phyloP scores from a whole-genome alignment of 2,797 vertebrate species.

The Chiloscyllium punctatum region DNA sequence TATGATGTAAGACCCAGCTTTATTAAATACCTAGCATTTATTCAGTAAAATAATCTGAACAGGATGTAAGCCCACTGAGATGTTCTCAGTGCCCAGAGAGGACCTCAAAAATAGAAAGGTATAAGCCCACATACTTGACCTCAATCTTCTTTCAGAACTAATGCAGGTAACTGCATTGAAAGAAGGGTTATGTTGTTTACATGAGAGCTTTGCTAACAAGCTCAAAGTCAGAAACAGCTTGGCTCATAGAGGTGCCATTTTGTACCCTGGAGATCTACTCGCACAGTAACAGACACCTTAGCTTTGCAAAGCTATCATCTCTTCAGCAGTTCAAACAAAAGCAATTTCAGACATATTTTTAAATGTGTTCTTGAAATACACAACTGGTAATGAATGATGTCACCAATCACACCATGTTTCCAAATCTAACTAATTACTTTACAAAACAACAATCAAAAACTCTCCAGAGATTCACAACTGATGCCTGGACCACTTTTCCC shows the following conservation, averaged over 20 bases:
- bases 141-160: background rate
- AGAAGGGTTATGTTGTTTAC: conserved; percentile 3
- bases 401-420: background rate
- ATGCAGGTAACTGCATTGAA: conserved; percentile 1
- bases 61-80: background rate
- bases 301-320: background rate
- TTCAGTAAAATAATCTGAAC: background rate
- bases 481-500: background rate
- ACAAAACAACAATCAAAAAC: background rate
- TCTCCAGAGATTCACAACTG: background rate
- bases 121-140: background rate
- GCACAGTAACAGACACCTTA: conserved; percentile 2
- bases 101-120: background rate
- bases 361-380: conserved; percentile 12
- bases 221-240: conserved; percentile 27
- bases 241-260: background rate
- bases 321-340: conserved; percentile 18
- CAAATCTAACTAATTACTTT: background rate
- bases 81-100: background rate
- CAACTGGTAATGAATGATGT: conserved; percentile 13
- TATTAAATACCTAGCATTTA: background rate
- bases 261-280: conserved; percentile 15
- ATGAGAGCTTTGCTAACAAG: conserved; percentile 19
- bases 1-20: background rate
- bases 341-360: conserved; percentile 20